Base-by-base conservation (phyloP, 92 coral and sea anemone species). In the Parazoanthus atlanticus region DNA sequence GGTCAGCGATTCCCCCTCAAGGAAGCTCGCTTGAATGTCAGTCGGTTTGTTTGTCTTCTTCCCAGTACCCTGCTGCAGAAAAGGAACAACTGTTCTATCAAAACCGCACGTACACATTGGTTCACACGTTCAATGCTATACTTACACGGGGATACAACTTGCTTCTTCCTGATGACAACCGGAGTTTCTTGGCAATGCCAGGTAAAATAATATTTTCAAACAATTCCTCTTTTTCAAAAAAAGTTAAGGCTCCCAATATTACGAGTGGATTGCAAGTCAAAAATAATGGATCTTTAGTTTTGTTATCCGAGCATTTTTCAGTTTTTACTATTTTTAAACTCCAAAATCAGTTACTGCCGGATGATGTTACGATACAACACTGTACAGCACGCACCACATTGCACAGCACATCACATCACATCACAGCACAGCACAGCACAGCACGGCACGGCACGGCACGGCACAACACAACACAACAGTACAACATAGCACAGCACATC, bases 81-180 rank as follows among this genome's bases (percentile, higher is more conserved):
- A n/a, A 46, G 38, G 78, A 84, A 31, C 23, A 84, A 30, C 78
- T 84, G 19, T 43, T 28, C 71, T 26, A 79, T n/a, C 4, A 81
- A 10, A 66, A 89, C 52, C 76, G 81, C 31, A 76, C 49, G 31
- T 93, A 90, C 64, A 36, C 86, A 52, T 80, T 74, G 88, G 93
- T 93, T 40, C 90, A 90, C 58, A 47, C 88, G 21, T 34, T 80
- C 47, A 78, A 79, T 25, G 93, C 89, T 3, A 67, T 85, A 65
- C 88, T 93, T 16, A 91, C 78, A 6, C 82, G 74, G 15, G 98
- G 98, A 13, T 91, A 87, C 77, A 95, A 95, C 88, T 90, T 95
- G 75, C 86, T 95, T 19, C 80, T 89, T 13, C 79, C 91, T 43
- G 89, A 90, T 28, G 81, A 83, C 26, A 52, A 69, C 13, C 61